phyloP scores from a whole-genome alignment of 2,113 vertebrate genomes.

The Andinoacara biseriatus region DNA sequence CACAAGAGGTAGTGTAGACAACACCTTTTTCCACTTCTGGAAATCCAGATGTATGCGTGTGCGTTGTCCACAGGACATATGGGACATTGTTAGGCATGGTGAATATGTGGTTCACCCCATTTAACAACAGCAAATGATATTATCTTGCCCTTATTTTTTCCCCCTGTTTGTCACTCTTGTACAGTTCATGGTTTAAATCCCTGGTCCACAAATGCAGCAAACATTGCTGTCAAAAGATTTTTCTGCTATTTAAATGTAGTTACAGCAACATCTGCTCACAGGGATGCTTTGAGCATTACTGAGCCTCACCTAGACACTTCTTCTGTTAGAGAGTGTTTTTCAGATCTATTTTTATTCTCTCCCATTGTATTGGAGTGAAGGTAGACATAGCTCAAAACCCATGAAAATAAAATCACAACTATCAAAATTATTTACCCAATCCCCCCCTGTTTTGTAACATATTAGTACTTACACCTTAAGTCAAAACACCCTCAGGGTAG shows the following conservation, averaged over 20 bases:
- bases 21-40: conserved; percentile 43
- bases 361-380: neutral
- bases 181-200: neutral
- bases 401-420: neutral
- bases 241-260: neutral
- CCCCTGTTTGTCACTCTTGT: neutral
- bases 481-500: neutral
- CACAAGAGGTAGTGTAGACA: conserved; percentile 7
- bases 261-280: neutral
- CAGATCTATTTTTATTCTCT: conserved; percentile 6
- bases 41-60: conserved; percentile 16
- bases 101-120: neutral
- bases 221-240: neutral
- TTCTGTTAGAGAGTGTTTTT: neutral
- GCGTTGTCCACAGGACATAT: neutral
- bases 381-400: neutral
- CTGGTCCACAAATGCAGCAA: neutral
- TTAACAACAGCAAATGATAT: too few relatives aligned
- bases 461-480: neutral
- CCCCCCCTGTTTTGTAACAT: neutral
- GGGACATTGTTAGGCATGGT: neutral
- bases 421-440: neutral
- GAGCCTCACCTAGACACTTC: neutral
- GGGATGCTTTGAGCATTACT: neutral
- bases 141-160: rapidly evolving